These are phyloP conservation scores for Orycteropus afer DNA, from an alignment of 2,113 vertebrate genomes.

Conservation along the genomic window DNA sequence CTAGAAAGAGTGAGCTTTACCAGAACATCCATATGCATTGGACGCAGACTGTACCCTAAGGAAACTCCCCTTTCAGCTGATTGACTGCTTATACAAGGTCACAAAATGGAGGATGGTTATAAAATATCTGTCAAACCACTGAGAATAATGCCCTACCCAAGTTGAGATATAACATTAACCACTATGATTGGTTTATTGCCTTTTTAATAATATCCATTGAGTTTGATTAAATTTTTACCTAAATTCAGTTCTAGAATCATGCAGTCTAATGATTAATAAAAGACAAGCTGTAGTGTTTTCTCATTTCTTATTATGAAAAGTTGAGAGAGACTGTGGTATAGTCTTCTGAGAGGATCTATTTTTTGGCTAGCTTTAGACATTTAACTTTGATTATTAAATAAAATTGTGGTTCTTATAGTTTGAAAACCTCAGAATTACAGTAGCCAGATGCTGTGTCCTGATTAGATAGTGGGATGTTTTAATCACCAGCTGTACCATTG, in stretches of 20 bases:
- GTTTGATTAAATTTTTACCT: background rate
- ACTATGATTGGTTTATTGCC: background rate
- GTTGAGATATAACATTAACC: background rate
- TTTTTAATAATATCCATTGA: background rate
- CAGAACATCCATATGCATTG: background rate
- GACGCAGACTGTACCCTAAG: background rate
- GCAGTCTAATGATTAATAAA: background rate
- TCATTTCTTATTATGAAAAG: background rate
- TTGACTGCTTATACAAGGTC: background rate
- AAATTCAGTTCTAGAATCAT: background rate
- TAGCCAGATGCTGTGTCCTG: slow-evolving; percentile 68
- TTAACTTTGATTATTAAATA: slow-evolving; percentile 65
- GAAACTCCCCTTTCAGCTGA: background rate
- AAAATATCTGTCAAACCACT: background rate
- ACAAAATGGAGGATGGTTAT: background rate
- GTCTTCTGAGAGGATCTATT: slow-evolving; percentile 43
- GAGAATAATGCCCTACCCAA: background rate
- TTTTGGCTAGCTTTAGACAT: background rate
- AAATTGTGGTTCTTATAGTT: slow-evolving; percentile 9
- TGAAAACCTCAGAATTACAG: slow-evolving; percentile 59
- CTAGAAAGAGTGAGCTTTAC: background rate
- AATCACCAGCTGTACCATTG: slow-evolving; percentile 62
- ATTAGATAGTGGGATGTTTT: slow-evolving; percentile 73
- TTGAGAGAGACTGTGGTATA: background rate
- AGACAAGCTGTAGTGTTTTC: background rate